phyloP scores from a whole-genome alignment of 2,888 invertebrate species.

The Shargacucullia verbasci region DNA sequence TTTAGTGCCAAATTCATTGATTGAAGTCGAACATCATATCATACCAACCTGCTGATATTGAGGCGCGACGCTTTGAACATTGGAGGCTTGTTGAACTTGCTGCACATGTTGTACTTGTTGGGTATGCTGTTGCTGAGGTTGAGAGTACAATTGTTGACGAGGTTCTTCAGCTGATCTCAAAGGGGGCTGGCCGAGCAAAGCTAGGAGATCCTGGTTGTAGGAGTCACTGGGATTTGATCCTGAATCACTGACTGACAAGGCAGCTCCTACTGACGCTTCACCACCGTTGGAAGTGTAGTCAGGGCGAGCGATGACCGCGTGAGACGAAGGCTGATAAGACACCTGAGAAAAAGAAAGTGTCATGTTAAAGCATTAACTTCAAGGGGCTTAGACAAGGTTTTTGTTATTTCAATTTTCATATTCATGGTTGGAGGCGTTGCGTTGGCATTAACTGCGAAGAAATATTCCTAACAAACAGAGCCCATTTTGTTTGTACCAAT shows the following conservation, averaged over 20 bases:
- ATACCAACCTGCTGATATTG: conserved; percentile 74
- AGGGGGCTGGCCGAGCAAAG: conserved; percentile 73
- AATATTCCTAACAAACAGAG: no score
- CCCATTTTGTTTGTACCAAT: no score
- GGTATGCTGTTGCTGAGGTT: conserved; percentile 53
- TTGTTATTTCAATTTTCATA: no score
- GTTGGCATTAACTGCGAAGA: no score
- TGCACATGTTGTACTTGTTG: conserved; percentile 70
- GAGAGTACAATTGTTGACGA: conserved; percentile 65
- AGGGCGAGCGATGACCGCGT: conserved; percentile 82
- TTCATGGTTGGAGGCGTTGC: no score
- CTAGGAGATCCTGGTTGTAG: conserved; percentile 77
- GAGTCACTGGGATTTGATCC: conserved; percentile 67
- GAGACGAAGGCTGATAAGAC: conserved; percentile 76
- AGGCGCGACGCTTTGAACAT: conserved; percentile 68
- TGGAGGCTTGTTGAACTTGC: conserved; percentile 71
- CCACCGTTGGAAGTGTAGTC: conserved; percentile 80
- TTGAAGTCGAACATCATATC: no score
- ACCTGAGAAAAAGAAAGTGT: conserved; percentile 64
- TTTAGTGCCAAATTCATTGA: no score
- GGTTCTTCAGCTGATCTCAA: conserved; percentile 70
- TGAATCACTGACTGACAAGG: conserved; percentile 81
- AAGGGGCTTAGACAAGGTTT: no score
- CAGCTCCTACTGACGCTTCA: conserved; percentile 85
- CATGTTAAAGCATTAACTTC: neutral